Conservation (phyloP, 2,113 vertebrate species). For the Ictidomys tridecemlineatus region DNA sequence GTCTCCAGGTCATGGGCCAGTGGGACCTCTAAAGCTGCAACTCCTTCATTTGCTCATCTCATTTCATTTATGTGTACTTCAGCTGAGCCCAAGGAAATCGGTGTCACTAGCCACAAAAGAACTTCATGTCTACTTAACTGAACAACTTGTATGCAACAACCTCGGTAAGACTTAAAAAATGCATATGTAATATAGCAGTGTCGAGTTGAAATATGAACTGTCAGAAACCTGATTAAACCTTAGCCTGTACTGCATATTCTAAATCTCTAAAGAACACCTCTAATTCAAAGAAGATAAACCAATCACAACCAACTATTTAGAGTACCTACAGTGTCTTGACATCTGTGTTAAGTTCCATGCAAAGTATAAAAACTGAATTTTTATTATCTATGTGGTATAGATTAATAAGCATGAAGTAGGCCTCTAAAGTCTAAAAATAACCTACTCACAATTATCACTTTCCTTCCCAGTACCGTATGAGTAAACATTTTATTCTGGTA, state of each 20-base stretch:
- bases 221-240: background rate
- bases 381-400: background rate
- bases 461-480: background rate
- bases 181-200: background rate
- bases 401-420: background rate
- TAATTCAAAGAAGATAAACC: background rate
- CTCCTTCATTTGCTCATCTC: background rate
- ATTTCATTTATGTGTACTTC: background rate
- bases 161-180: background rate
- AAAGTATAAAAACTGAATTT: background rate
- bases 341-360: background rate
- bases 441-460: background rate
- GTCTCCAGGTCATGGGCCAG: background rate
- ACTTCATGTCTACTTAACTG: background rate
- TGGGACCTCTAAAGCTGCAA: background rate
- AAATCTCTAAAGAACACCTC: background rate
- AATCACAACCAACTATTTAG: background rate
- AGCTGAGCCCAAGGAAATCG: background rate
- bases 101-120: background rate
- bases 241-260: background rate
- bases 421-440: conserved; percentile 10
- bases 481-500: conserved; percentile 5
- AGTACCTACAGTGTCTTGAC: background rate
- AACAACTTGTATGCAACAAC: background rate
- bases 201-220: background rate